Evolutionary conservation across 2,888 invertebrate genomes (phyloP), one percentile per base, ranked within the genome.

Genomic region (Timema podura): DNA sequence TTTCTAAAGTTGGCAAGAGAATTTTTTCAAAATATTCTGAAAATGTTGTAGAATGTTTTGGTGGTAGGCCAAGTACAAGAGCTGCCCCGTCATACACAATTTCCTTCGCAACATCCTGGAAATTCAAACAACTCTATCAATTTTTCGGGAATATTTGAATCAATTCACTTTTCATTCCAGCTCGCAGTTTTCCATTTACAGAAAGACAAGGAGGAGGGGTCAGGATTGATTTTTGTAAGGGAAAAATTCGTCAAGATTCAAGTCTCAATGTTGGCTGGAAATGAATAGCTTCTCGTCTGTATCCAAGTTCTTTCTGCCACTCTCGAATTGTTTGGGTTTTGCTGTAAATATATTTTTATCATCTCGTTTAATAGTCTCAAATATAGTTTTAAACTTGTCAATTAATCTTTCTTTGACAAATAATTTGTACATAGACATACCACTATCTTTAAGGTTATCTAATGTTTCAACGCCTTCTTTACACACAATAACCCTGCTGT

Each of bases 201-300:
- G 54, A 54, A 54, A 54, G 54, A 15, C n/a, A 54, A 54, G 54
- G 54, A 16, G 54, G 54, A n/a, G n/a, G n/a, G n/a, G n/a, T n/a
- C 11, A 54, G 54, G 54, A 10, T 6, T 54, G 6, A 54, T 54
- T 54, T 54, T 54, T 16, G 6, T 7, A 54, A 6, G 54, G 16
- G 54, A 54, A 54, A 54, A 54, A 6, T 54, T n/a, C n/a, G n/a
- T n/a, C n/a, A n/a, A n/a, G n/a, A n/a, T n/a, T n/a, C n/a, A n/a
- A n/a, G n/a, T 54, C 6, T 54, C 1, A 15, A 13, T 54, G 5
- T 54, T 54, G 54, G 6, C 54, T 54, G 54, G 7, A n/a, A 54
- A 54, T 5, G 54, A 6, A 54, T 54, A 13, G 54, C 54, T 6
- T 54, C 54, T 7, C 54, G 16, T 54, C 9, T 54, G 54, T 13